Evolutionary conservation across 2,113 vertebrate genomes (phyloP).

Genomic region (Pangasianodon gigas): DNA sequence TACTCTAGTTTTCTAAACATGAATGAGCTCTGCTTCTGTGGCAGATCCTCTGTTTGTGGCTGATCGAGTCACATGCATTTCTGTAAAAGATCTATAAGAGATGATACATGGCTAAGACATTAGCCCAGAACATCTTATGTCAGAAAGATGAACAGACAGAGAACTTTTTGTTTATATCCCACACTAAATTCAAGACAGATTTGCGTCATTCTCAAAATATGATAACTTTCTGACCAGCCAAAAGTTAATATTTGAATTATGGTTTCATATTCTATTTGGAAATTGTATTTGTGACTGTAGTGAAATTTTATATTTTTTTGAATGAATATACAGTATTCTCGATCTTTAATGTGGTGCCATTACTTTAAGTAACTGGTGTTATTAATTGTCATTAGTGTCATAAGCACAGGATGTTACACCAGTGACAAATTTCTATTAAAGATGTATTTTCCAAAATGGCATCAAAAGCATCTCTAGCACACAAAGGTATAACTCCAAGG

Average conservation of each 20-base stretch:
- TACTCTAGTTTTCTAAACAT: neutral
- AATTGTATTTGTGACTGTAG: neutral
- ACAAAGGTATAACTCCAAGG: neutral
- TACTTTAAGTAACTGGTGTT: neutral
- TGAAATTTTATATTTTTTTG: neutral
- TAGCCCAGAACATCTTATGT: neutral
- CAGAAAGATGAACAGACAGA: neutral
- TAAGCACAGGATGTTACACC: too few relatives aligned
- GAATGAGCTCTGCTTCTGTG: neutral
- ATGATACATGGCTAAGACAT: neutral
- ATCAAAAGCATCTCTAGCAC: neutral
- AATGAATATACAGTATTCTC: neutral
- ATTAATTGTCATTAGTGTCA: too few relatives aligned
- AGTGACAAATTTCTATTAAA: neutral
- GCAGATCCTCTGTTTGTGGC: neutral
- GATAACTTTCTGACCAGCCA: neutral
- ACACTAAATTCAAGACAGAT: neutral
- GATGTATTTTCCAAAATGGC: neutral
- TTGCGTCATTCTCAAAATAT: neutral
- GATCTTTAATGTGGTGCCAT: neutral
- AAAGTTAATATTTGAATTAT: neutral
- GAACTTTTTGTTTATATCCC: neutral
- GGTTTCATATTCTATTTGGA: neutral
- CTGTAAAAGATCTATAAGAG: neutral
- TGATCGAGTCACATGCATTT: neutral